A percentile compares a stretch with the other conserved stretches of the same genome.
These are phyloP conservation scores for Gallinago media DNA, from an alignment of 2,113 vertebrate species.

Conservation along the genomic window DNA sequence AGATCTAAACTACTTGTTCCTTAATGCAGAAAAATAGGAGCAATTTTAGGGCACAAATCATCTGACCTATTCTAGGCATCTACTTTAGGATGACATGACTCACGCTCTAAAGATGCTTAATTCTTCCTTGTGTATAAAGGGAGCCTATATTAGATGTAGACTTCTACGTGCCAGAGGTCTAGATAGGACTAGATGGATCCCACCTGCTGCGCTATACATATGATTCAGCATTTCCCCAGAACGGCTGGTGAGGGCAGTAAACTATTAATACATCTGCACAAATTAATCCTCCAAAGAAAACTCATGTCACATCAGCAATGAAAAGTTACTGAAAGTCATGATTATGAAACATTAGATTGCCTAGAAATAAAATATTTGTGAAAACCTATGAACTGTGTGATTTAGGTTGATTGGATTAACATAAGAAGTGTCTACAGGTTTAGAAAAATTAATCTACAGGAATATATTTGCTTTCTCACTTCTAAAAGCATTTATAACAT, in stretches of 20 bases:
- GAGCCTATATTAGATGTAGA: conserved; percentile 53
- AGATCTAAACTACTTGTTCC: not conserved
- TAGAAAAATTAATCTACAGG: not conserved
- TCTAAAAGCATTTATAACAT: not conserved
- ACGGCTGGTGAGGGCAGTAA: conserved; percentile 43
- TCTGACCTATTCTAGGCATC: conserved; percentile 34
- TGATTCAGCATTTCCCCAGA: conserved; percentile 58
- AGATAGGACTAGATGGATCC: conserved; percentile 22
- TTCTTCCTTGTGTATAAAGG: conserved; percentile 23
- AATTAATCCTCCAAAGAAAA: conserved; percentile 39
- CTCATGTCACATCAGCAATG: not conserved
- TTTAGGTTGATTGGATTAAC: not conserved
- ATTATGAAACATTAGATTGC: not conserved
- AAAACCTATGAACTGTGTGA: not conserved
- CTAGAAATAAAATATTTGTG: not conserved
- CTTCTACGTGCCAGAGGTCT: conserved; percentile 13
- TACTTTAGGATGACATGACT: conserved; percentile 55
- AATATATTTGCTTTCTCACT: not conserved
- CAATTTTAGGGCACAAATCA: conserved; percentile 56
- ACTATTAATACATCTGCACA: conserved; percentile 43
- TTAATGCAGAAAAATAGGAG: not conserved
- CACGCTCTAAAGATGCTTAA: conserved; percentile 53
- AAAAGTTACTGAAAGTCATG: not conserved
- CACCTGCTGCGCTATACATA: conserved; percentile 13
- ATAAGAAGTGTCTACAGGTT: not conserved